Base-by-base conservation (phyloP, 2,888 invertebrate genomes). In the Coecobrya sp. region DNA sequence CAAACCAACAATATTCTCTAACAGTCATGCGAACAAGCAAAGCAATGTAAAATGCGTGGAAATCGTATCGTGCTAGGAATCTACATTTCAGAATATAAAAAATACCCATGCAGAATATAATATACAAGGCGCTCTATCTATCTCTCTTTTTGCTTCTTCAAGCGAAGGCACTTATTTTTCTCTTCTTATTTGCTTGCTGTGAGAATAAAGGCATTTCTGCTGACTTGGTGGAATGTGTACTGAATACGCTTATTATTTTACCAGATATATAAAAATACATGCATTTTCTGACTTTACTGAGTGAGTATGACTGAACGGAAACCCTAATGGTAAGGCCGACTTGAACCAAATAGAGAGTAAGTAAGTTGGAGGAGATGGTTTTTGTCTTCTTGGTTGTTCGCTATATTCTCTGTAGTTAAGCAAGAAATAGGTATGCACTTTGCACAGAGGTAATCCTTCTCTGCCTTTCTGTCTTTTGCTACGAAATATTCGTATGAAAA, bases 21-120 rank as follows among this genome's bases (percentile, higher is more conserved):
- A 49, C 85, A 85, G 85, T 65, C 25, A 85, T 68, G 85, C 68
- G 85, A 68, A 85, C 68, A 68, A 85, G 49, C 68, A 49, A 68
- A 85, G 85, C 45, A 85, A 85, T 68, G 85, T 27, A 65, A 68
- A 65, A 59, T 27, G 30, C 55, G 81, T 81, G 81, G 81, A 81
- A 81, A 81, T 81, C 81, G 81, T 59, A 81, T 81, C 81, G 81
- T 59, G 81, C 81, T 59, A 36, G 27, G 59, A 81, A 81, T 81
- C 81, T 55, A 81, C 81, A 81, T 55, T n/a, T 55, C 30, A 81
- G 19, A 81, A 19, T 76, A 76, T n/a, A 16, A 68, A 16, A 62
- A 68, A 68, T 68, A 49, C n/a, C 19, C 13, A 49, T 49, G 49
- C 76, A 76, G 49, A 45, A 45, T 42, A 19, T 62, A 59, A 16